phyloP scores from a whole-genome alignment of 1,140 invertebrate genomes.

The Cryptotermes secundus region DNA sequence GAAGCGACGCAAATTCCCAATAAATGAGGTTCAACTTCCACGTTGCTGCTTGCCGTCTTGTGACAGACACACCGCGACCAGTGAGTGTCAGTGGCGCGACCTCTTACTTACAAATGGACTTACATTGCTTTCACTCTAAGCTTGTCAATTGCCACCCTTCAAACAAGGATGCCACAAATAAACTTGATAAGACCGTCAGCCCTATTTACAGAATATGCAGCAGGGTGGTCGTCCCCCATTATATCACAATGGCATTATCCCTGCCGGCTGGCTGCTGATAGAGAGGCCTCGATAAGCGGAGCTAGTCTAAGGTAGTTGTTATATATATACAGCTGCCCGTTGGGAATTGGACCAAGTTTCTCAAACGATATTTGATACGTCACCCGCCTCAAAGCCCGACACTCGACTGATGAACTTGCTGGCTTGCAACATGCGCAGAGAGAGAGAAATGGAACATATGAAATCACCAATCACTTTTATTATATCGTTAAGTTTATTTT shows the following conservation, averaged over 20 bases:
- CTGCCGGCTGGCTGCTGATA: background rate
- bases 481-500: too few relatives aligned
- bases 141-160: background rate
- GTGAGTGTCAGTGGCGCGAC: too few relatives aligned
- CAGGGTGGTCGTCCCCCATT: background rate
- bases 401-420: background rate
- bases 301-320: constrained; percentile 6
- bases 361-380: constrained; percentile 7
- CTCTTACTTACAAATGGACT: background rate
- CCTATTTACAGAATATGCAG: background rate
- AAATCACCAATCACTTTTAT: too few relatives aligned
- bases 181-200: background rate
- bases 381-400: background rate
- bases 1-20: too few relatives aligned
- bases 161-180: constrained; percentile 2
- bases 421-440: too few relatives aligned
- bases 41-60: too few relatives aligned
- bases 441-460: too few relatives aligned
- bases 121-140: background rate
- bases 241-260: constrained; percentile 11
- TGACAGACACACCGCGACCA: too few relatives aligned
- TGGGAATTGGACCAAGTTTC: constrained; percentile 1
- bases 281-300: background rate
- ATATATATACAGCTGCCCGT: background rate
- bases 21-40: too few relatives aligned